Conservation (phyloP, 2,888 invertebrate species). For the Pyralis farinalis region DNA sequence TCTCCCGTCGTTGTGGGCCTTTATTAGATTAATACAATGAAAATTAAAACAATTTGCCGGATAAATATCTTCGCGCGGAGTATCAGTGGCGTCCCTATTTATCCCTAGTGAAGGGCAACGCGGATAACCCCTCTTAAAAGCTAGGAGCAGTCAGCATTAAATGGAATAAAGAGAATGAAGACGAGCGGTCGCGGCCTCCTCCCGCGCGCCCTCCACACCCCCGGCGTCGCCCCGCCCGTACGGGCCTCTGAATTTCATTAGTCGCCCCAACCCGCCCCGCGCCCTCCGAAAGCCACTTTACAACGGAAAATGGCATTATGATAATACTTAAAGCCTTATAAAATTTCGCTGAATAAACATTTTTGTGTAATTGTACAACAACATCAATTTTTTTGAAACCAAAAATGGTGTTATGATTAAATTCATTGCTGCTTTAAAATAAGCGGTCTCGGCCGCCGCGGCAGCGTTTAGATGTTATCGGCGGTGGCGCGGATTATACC, state of each 20-base stretch:
- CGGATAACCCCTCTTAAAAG: slow-evolving; percentile 81
- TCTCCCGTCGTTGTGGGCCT: slow-evolving; percentile 69
- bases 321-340: slow-evolving; percentile 76
- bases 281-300: slow-evolving; percentile 74
- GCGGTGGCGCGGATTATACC: slow-evolving; percentile 4
- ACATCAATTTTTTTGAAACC: slow-evolving; percentile 39
- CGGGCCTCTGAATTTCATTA: slow-evolving; percentile 78
- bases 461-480: slow-evolving; percentile 7
- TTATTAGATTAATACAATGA: slow-evolving; percentile 80
- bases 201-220: slow-evolving; percentile 21
- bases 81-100: slow-evolving; percentile 78
- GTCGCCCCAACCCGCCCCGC: slow-evolving; percentile 53
- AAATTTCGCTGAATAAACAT: slow-evolving; percentile 75
- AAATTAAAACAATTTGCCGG: slow-evolving; percentile 82
- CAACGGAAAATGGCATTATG: slow-evolving; percentile 77
- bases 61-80: slow-evolving; percentile 77
- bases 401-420: slow-evolving; percentile 29
- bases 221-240: slow-evolving; percentile 24
- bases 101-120: slow-evolving; percentile 75
- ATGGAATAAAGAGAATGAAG: slow-evolving; percentile 80
- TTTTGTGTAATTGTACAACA: slow-evolving; percentile 69
- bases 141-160: slow-evolving; percentile 81
- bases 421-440: slow-evolving; percentile 29
- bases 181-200: slow-evolving; percentile 64
- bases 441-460: slow-evolving; percentile 1